Percentiles rank a stretch among this genome's conserved stretches.
These are phyloP conservation scores for Xylota sylvarum DNA, from an alignment of 2,888 invertebrate genomes.

Conservation along the genomic window DNA sequence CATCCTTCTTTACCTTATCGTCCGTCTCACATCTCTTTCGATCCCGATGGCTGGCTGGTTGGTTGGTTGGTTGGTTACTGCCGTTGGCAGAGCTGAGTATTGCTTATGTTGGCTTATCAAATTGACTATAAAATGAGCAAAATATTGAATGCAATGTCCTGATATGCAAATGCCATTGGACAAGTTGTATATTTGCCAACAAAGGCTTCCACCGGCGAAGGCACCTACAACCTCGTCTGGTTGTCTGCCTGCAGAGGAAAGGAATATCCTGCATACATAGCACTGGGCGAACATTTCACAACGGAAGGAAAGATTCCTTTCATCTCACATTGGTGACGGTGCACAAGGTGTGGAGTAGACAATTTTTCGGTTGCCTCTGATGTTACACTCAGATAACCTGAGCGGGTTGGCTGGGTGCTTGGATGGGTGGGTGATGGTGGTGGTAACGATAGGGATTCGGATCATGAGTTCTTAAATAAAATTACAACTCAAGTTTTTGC, in stretches of 20 bases:
- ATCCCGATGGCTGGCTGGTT: background rate
- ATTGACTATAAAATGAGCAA: constrained; percentile 73
- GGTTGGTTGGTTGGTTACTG: constrained; percentile 12
- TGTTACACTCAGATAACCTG: constrained; percentile 28
- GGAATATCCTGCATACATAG: constrained; percentile 44
- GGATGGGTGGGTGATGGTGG: no score
- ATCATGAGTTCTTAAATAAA: constrained; percentile 75
- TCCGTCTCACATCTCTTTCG: constrained; percentile 4
- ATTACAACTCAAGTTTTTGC: constrained; percentile 68
- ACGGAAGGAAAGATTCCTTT: constrained; percentile 35
- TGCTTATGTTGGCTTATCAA: constrained; percentile 75
- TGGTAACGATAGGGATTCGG: constrained; percentile 56
- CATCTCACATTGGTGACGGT: constrained; percentile 49
- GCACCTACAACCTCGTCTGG: constrained; percentile 8
- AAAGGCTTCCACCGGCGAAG: constrained; percentile 18
- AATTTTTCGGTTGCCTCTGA: constrained; percentile 53
- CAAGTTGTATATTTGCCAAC: constrained; percentile 69
- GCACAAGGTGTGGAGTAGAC: constrained; percentile 60
- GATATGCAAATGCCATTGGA: constrained; percentile 74
- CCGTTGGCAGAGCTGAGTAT: constrained; percentile 52
- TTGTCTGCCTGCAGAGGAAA: background rate
- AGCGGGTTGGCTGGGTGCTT: background rate
- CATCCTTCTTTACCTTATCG: constrained; percentile 25
- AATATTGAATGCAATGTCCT: constrained; percentile 77
- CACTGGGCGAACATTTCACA: constrained; percentile 33